Evolutionary conservation across 2,888 invertebrate species (phyloP).

Genomic region (Stenoptilia bipunctidactyla): DNA sequence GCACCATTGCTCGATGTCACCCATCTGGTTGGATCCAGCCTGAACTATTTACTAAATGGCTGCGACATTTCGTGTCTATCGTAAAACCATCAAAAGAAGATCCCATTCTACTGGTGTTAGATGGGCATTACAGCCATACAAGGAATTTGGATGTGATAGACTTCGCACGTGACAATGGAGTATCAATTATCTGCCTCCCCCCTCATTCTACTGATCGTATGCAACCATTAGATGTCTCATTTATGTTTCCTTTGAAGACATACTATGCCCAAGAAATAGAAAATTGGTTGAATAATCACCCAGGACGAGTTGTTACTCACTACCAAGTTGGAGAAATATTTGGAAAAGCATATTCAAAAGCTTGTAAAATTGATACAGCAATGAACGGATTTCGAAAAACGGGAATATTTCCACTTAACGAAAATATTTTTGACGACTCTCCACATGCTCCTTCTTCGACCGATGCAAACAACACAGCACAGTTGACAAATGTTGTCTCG

Average conservation of each 20-base stretch:
- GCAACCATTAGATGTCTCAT: background rate
- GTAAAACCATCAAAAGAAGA: constrained; percentile 17
- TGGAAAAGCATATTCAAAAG: constrained; percentile 8
- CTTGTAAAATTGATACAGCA: constrained; percentile 7
- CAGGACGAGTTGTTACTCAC: constrained; percentile 6
- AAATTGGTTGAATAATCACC: constrained; percentile 3
- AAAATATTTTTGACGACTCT: constrained; percentile 10
- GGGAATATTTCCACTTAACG: constrained; percentile 10
- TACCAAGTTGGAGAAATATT: constrained; percentile 9
- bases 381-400: constrained; percentile 10
- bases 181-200: constrained; percentile 11
- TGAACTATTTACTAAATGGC: constrained; percentile 9
- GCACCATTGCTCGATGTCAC: constrained; percentile 13
- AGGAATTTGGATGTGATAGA: constrained; percentile 15
- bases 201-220: constrained; percentile 15
- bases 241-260: constrained; percentile 2
- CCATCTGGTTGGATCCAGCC: constrained; percentile 12
- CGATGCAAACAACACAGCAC: constrained; percentile 8
- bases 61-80: constrained; percentile 1
- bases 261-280: constrained; percentile 9
- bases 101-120: constrained; percentile 17
- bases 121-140: constrained; percentile 19
- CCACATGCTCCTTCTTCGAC: constrained; percentile 4
- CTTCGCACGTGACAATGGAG: constrained; percentile 8
- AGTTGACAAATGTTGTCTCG: constrained; percentile 6